Base-by-base conservation (phyloP, 2,888 invertebrate species). In the Agriopis leucophaearia region DNA sequence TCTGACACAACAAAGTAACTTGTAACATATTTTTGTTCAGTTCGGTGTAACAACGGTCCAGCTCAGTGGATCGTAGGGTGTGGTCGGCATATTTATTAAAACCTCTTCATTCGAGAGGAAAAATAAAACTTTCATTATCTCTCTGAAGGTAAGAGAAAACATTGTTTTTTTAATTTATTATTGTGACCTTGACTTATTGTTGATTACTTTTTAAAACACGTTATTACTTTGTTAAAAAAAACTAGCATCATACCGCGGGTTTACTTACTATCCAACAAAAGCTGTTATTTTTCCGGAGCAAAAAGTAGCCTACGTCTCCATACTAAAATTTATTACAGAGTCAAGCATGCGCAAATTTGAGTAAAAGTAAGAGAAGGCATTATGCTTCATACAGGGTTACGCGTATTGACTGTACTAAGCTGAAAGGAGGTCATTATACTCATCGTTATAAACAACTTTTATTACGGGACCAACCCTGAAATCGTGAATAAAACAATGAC, bases 31-130 rank as follows among this genome's bases (percentile, higher is more conserved):
- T 0, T 57, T 1, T 47, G 58, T 72, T 69, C 74, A 7, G 5
- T 63, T 60, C 83, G 80, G 88, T 89, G 88, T 88, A 45, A 87
- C 9, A 71, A 8, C 6, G 66, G 51, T 16, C 75, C 76, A 8
- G 18, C 27, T 27, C 27, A 6, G 16, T 9, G 0, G 70, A 68
- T 66, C 69, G 40, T 69, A 79, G 88, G 90, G 91, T 86, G 91
- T 89, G 90, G 88, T 79, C 82, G 67, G 72, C 55, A 80, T 85
- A 88, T 89, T 90, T 90, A 89, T 90, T 90, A 89, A 89, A 88
- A 90, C 83, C 86, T 89, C 90, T 91, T 90, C 87, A 90, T 89
- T 88, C 79, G 69, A 81, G 70, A 82, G 71, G 83, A 82, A 84
- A 86, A 88, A 86, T 80, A 79, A 78, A 81, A 81, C 69, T 68